These are phyloP conservation scores for Drosophila kuntzei DNA, from an alignment of 2,888 invertebrate species.

Conservation along the genomic window DNA sequence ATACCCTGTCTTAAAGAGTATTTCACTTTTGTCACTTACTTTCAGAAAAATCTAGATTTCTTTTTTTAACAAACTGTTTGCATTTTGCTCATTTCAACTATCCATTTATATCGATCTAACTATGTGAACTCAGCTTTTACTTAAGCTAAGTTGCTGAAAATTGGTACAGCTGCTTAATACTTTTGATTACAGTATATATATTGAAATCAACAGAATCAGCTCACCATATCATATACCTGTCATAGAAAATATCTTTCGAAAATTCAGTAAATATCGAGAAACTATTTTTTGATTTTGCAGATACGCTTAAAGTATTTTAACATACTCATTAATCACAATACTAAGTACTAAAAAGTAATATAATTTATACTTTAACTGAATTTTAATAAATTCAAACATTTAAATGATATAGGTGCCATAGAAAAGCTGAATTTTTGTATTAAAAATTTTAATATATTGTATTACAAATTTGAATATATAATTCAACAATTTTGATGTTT, in stretches of 20 bases:
- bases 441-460: too few species aligned
- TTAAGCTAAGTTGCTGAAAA: background rate
- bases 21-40: conserved; percentile 26
- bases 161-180: background rate
- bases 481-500: too few species aligned
- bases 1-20: conserved; percentile 3
- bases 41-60: background rate
- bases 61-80: background rate
- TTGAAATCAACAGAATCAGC: background rate
- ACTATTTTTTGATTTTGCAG: background rate
- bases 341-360: too few species aligned
- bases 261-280: too few species aligned
- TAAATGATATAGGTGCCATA: too few species aligned
- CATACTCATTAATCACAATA: too few species aligned
- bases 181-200: background rate
- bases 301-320: too few species aligned
- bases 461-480: too few species aligned
- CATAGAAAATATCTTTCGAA: too few species aligned
- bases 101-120: background rate
- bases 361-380: too few species aligned
- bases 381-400: too few species aligned
- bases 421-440: too few species aligned
- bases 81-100: background rate
- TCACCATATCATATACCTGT: background rate
- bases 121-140: background rate